Base-by-base conservation (phyloP, 2,888 invertebrate genomes). In the Tipula lateralis region DNA sequence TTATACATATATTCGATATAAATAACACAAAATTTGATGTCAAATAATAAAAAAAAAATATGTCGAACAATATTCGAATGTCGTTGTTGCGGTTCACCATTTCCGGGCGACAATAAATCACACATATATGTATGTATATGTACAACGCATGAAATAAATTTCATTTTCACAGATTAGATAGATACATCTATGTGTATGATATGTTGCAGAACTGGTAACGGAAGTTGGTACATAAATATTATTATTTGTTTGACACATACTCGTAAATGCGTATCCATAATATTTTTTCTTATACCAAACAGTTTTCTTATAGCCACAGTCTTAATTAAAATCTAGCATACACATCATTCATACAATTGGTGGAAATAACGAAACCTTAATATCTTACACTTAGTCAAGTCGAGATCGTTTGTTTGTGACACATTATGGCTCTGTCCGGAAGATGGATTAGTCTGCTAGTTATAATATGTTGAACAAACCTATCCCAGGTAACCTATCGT, bases 61-160 rank as follows among this genome's bases (percentile, higher is more conserved):
- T 66, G 66, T 66, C 66, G 66, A 66, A 66, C 66, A 19, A 66
- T 16, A 50, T 50, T 50, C 16, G 44, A 50, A 7, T 50, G 44
- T 50, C 44, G 44, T 50, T 66, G 66, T 66, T 66, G 66, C 66
- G 66, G 66, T 66, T 66, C 24, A 2, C 24, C 24, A 66, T 66
- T 66, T 66, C 66, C 66, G 66, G 24, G 66, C n/a, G n/a, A 66
- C 66, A 66, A 66, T 66, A 66, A 66, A 66, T 66, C 66, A 66
- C 44, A 36, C 9, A 36, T 0, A 36, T 32, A 32, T 32, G 32
- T 32, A 32, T 39, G 39, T 39, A 39, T 13, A n/a, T n/a, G n/a
- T 13, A 7, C 4, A 24, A 24, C 66, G 24, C 66, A 66, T 66
- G 66, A 19, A 66, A 66, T 66, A 66, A 66, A 66, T 66, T 24